Percentiles rank a stretch among this genome's conserved stretches.
phyloP scores from a whole-genome alignment of 2,888 invertebrate species.

The Malthinus flaveolus region DNA sequence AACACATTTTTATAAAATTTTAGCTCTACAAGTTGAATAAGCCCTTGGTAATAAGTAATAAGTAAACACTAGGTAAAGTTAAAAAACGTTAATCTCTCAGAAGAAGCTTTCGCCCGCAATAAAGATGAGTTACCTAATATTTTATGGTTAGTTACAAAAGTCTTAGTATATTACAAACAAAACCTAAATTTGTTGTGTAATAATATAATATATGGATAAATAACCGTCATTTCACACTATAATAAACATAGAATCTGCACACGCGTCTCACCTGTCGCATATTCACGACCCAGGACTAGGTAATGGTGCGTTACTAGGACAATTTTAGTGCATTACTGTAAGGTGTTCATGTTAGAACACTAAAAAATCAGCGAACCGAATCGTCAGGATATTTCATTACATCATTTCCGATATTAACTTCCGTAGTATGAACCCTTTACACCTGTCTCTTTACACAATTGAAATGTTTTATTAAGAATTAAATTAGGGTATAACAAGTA shows the following conservation, averaged over 20 bases:
- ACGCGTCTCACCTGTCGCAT: conserved; percentile 32
- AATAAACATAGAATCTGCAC: conserved; percentile 32
- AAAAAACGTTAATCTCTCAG: too few species aligned
- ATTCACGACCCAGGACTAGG: conserved; percentile 16
- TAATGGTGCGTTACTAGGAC: conserved; percentile 26
- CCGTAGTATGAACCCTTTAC: conserved; percentile 10
- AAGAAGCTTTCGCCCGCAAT: too few species aligned
- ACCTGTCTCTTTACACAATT: conserved; percentile 13
- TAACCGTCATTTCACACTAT: conserved; percentile 34
- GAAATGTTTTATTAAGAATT: too few species aligned
- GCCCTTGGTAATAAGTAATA: too few species aligned
- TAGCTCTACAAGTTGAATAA: too few species aligned
- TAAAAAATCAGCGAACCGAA: conserved; percentile 21
- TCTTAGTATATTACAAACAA: neutral
- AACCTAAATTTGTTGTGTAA: neutral
- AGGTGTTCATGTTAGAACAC: conserved; percentile 25
- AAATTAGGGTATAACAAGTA: too few species aligned
- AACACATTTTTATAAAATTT: too few species aligned
- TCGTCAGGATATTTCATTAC: conserved; percentile 24
- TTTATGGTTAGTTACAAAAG: neutral
- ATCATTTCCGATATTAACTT: conserved; percentile 25
- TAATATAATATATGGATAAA: conserved; percentile 23
- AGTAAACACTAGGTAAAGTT: too few species aligned
- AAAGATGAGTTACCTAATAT: neutral
- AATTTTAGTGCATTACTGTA: conserved; percentile 28